Base-by-base conservation (phyloP, 2,113 vertebrate genomes). In the Tiliqua scincoides region DNA sequence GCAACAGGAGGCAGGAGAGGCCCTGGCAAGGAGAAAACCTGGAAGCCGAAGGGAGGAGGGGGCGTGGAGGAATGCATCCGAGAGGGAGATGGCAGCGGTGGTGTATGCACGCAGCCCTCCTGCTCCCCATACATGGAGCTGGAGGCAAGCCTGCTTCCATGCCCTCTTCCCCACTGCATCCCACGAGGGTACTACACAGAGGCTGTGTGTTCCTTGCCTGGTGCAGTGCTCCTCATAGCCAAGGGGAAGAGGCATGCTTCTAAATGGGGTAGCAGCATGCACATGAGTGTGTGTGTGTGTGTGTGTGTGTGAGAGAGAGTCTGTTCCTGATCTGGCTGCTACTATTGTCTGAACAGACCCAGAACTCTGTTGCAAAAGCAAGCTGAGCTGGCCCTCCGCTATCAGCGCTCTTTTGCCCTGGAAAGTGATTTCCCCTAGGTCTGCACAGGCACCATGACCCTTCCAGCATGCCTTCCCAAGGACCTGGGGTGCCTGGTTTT, bases 1-100 rank as follows among this genome's bases (percentile, higher is more conserved):
- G 83, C 73, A 77, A 65, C n/a, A 48, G 73, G 83, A 76, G 62
- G 73, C 83, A 37, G 73, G n/a, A 77, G 83, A 84, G 74, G 74
- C 43, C 73, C 73, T 48, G 63, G 61, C 73, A 67, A 17, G 61
- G 82, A 68, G 63, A 68, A 68, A 81, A 81, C 40, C 79, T 54
- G 63, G 54, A 68, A 32, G 63, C 6, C 0, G 43, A 81, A 63
- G 43, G 79, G 30, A 54, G 40, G 79, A 62, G 32, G 4, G 23
- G 63, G 30, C 68, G 2, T 71, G 70, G 62, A 43, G 40, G 37
- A 21, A 67, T 30, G 61, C 63, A 48, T 48, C 21, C 14, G 15
- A 23, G 27, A 43, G 6, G 10, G 37, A 30, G 37, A 43, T 62
- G 30, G 30, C 21, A 5, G 73, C 61, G 6, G 32, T 8, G 52